phyloP scores from a whole-genome alignment of 2,113 vertebrate species.

The Lynx canadensis region DNA sequence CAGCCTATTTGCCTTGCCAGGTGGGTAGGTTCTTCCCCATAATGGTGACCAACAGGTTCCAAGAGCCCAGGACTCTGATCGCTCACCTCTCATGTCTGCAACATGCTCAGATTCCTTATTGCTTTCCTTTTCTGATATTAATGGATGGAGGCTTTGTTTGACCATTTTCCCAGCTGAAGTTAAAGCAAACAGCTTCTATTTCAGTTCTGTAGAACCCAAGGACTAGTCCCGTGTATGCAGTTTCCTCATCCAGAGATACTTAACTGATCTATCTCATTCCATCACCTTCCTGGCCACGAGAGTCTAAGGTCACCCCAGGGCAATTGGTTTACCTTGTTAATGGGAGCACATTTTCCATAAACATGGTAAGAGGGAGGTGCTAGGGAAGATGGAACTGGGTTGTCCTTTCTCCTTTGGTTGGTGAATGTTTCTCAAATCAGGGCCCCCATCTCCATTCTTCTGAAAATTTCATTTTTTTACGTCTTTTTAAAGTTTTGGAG shows the following conservation, averaged over 20 bases:
- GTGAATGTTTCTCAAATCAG: not conserved
- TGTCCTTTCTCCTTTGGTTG: not conserved
- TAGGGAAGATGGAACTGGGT: not conserved
- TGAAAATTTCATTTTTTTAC: not conserved
- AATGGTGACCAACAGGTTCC: not conserved
- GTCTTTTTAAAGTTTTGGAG: not conserved
- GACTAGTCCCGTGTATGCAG: not conserved
- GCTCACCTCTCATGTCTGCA: not conserved
- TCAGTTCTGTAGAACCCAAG: not conserved
- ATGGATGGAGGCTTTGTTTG: not conserved
- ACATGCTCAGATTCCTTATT: not conserved
- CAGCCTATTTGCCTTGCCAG: not conserved
- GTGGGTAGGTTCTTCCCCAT: not conserved
- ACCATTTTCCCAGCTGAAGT: not conserved
- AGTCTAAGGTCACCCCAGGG: not conserved
- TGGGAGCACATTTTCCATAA: not conserved
- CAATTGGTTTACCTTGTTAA: not conserved
- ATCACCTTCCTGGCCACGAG: not conserved
- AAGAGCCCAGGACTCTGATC: not conserved
- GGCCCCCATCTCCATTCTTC: not conserved
- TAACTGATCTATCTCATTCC: not conserved
- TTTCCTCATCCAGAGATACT: not conserved
- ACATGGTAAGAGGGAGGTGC: not conserved
- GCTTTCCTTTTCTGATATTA: not conserved
- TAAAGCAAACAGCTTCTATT: not conserved